Base-by-base conservation (phyloP, 2,888 invertebrate species). In the Calliphora vomitoria region DNA sequence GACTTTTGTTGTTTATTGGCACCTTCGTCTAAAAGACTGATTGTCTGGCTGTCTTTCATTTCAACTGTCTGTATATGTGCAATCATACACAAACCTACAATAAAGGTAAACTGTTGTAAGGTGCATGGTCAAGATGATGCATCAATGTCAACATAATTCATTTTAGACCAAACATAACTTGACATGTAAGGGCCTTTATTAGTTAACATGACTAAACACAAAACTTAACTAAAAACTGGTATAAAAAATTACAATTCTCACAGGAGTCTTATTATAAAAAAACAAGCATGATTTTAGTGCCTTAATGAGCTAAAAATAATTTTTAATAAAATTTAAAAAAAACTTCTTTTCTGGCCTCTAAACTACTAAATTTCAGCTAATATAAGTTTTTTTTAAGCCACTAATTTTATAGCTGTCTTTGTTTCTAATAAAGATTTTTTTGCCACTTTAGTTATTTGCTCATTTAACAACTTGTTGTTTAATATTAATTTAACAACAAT, bases 141-240 rank as follows among this genome's bases (percentile, higher is more conserved):
- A 87, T 87, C 87, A 87, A 85, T 87, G 87, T 87, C 87, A 87
- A 87, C 87, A 87, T 87, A 87, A 87, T 87, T 87, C 87, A 85
- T 87, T 87, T 87, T 75, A 71, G 75, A 82, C 82, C 82, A 87
- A 87, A 83, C 83, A 81, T 60, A 79, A 78, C 66, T 60, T 86
- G 82, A 78, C 82, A 75, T 82, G 82, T 79, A 82, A 82, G 69
- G 74, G 18, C 85, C 82, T 87, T 85, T 87, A 85, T 85, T 82
- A 85, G 85, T 85, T 82, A 75, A 64, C 87, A 87, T 85, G 87
- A 82, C 82, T 85, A 50, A 79, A 85, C 85, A 82, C 0, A 82
- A 82, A 79, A 55, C 47, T 47, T 64, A 79, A 55, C 44, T 47
- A 64, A 68, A 50, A 76, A 66, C 38, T 47, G 11, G 44, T 44